These are phyloP conservation scores for Otis tarda DNA, from an alignment of 2,113 vertebrate genomes.

Conservation along the genomic window DNA sequence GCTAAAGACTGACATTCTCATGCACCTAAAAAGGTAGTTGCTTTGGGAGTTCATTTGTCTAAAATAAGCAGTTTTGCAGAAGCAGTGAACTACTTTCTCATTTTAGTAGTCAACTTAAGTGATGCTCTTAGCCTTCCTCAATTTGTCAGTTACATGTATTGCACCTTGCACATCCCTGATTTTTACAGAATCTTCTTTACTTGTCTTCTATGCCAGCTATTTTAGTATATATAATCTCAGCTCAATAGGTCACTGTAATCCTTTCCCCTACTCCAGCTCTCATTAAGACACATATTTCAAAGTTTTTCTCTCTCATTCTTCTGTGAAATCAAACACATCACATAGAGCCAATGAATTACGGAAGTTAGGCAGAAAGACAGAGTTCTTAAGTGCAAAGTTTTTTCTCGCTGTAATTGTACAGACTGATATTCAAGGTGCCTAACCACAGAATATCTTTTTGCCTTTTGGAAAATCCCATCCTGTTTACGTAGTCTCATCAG, in stretches of 20 bases:
- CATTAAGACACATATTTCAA: not conserved
- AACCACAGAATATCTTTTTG: not conserved
- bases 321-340: not conserved
- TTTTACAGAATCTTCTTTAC: not conserved
- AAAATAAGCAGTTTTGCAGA: not conserved
- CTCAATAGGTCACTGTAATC: not conserved
- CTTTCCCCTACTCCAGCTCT: not conserved
- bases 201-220: not conserved
- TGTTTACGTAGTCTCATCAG: not conserved
- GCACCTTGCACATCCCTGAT: not conserved
- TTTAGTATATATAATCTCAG: not conserved
- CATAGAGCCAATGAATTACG: not conserved
- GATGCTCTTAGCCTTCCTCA: not conserved
- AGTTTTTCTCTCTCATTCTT: not conserved
- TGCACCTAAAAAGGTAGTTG: not conserved
- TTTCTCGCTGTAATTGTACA: not conserved
- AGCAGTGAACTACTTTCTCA: not conserved
- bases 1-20: not conserved
- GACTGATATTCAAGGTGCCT: not conserved
- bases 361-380: not conserved
- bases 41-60: constrained; percentile 14
- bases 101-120: not conserved
- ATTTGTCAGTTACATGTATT: not conserved
- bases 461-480: not conserved
- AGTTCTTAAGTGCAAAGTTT: not conserved